These are phyloP conservation scores for Siniperca chuatsi DNA, from an alignment of 2,113 vertebrate genomes.

Conservation along the genomic window DNA sequence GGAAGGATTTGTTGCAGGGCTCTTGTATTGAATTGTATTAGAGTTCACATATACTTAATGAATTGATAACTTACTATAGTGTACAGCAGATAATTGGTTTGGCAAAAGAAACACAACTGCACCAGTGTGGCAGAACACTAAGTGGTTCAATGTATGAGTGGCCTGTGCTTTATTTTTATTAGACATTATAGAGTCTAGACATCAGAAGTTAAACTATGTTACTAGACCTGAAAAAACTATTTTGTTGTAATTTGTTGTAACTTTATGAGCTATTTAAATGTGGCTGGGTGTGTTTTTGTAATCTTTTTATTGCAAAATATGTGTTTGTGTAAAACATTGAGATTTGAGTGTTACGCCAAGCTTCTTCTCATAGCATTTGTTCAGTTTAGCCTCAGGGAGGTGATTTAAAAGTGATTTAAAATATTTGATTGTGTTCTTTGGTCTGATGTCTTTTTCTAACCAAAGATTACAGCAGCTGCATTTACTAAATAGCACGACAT, in stretches of 20 bases:
- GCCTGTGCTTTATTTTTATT: not conserved
- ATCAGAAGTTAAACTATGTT: not conserved
- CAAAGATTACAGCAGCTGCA: not conserved
- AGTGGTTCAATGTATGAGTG: not conserved
- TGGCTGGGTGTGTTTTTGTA: no score
- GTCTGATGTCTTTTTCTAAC: not conserved
- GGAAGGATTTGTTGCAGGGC: not conserved
- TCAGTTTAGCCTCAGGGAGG: not conserved
- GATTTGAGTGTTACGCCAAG: not conserved
- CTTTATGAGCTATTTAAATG: not conserved
- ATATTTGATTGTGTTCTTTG: not conserved
- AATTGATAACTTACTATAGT: not conserved
- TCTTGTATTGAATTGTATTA: not conserved
- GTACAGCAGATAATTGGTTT: not conserved
- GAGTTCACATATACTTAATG: not conserved
- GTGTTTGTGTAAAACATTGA: not conserved
- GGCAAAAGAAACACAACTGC: not conserved
- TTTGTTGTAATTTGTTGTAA: not conserved
- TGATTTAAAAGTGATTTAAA: conserved; percentile 1
- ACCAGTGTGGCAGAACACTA: not conserved
- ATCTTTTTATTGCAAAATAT: no score
- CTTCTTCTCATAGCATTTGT: not conserved
- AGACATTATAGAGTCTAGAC: not conserved
- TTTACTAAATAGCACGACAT: not conserved
- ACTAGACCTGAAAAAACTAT: not conserved